Conservation (phyloP, 2,797 vertebrate species). For the Muraenolepis orangiensis region DNA sequence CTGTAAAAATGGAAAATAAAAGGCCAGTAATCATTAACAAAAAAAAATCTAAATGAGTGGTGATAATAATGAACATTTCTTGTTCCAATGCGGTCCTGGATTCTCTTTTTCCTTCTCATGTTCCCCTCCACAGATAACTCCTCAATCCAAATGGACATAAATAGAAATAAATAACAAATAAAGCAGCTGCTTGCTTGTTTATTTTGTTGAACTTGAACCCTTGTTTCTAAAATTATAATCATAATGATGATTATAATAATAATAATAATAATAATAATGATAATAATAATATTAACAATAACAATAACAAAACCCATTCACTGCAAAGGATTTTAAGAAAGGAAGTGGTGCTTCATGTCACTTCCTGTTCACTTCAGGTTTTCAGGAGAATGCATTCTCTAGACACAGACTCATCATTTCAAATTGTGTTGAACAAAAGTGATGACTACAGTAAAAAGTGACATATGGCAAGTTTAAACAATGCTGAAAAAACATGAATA, state of each 20-base stretch:
- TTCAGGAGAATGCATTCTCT: background rate
- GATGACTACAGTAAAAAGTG: background rate
- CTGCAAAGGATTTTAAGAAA: background rate
- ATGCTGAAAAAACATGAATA: background rate
- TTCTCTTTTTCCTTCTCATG: constrained; percentile 11
- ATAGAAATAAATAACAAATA: constrained; percentile 67
- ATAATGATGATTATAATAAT: background rate
- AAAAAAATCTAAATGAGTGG: background rate
- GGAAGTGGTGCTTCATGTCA: background rate
- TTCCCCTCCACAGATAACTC: constrained; percentile 14
- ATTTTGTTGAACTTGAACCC: background rate
- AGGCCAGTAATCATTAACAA: background rate
- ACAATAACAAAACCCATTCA: background rate
- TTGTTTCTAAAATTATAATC: background rate
- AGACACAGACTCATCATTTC: background rate
- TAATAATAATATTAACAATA: background rate
- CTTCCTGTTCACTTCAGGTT: background rate
- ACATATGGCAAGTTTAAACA: background rate
- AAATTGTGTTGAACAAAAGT: background rate
- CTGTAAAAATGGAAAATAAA: constrained; percentile 30
- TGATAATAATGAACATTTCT: background rate
- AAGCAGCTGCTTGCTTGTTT: constrained; percentile 26
- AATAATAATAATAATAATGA: no score
- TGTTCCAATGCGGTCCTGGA: constrained; percentile 13
- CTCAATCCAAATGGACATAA: constrained; percentile 47